Evolutionary conservation across 2,113 vertebrate species (phyloP).

Genomic region (Paraplagusia blochii): DNA sequence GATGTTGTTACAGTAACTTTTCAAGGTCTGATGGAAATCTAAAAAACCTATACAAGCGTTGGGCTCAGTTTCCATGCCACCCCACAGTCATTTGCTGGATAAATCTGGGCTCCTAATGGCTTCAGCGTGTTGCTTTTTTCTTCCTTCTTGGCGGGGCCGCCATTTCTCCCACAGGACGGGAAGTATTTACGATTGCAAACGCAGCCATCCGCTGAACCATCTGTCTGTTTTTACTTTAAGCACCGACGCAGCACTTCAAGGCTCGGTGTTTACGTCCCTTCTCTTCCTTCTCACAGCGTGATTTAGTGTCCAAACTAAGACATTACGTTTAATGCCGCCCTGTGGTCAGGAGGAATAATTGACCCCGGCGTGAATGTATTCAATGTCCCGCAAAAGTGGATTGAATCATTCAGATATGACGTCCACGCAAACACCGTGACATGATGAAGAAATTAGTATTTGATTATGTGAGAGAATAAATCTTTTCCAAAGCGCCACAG

Average conservation of each 20-base stretch:
- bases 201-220: neutral
- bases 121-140: slow-evolving; percentile 16
- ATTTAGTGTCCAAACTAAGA: neutral
- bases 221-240: slow-evolving; percentile 2
- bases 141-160: slow-evolving; percentile 36
- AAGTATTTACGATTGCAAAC: slow-evolving; percentile 25
- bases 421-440: too few relatives aligned
- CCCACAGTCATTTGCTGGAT: slow-evolving; percentile 27
- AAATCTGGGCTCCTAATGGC: slow-evolving; percentile 33
- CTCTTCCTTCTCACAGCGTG: neutral
- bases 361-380: too few relatives aligned
- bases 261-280: neutral
- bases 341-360: too few relatives aligned
- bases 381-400: too few relatives aligned
- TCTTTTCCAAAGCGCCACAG: too few relatives aligned
- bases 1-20: slow-evolving; percentile 10
- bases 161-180: slow-evolving; percentile 9
- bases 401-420: too few relatives aligned
- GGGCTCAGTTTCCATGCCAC: slow-evolving; percentile 25
- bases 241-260: neutral
- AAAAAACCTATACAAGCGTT: slow-evolving; percentile 10
- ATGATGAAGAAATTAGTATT: too few relatives aligned
- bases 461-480: too few relatives aligned
- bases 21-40: slow-evolving; percentile 28
- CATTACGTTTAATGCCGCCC: too few relatives aligned